Evolutionary conservation across 2,888 invertebrate genomes (phyloP).

Genomic region (Alviniconcha strummeri): DNA sequence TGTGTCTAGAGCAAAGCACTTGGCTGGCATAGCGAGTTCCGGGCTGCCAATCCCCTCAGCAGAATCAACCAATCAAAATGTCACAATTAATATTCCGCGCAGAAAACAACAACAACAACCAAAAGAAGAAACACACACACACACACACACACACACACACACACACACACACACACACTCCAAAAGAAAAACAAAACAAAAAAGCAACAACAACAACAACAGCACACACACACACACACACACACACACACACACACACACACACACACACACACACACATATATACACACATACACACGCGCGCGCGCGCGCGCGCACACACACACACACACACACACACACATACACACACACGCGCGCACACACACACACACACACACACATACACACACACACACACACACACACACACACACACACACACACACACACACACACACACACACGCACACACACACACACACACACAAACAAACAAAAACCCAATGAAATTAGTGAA

Average conservation of each 20-base stretch:
- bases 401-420: slow-evolving; percentile 1
- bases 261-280: slow-evolving; percentile 14
- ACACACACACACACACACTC: too few species aligned
- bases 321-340: not conserved
- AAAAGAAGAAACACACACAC: too few species aligned
- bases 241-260: slow-evolving; percentile 5
- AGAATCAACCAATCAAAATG: too few species aligned
- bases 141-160: too few species aligned
- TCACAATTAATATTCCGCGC: too few species aligned
- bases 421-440: not conserved
- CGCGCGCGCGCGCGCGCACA: slow-evolving; percentile 1
- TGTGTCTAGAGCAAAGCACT: too few species aligned
- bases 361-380: slow-evolving; percentile 19
- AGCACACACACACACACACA: too few species aligned
- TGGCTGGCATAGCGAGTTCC: too few species aligned
- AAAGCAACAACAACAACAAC: too few species aligned
- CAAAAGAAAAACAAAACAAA: not conserved
- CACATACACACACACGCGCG: not conserved
- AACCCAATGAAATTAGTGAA: too few species aligned
- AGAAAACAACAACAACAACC: too few species aligned
- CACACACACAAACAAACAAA: not conserved
- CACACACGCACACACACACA: not conserved
- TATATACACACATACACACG: not conserved
- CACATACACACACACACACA: slow-evolving; percentile 12
- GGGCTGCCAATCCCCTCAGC: too few species aligned